Conservation (phyloP, 2,888 invertebrate species). For the Melipona beecheii region DNA sequence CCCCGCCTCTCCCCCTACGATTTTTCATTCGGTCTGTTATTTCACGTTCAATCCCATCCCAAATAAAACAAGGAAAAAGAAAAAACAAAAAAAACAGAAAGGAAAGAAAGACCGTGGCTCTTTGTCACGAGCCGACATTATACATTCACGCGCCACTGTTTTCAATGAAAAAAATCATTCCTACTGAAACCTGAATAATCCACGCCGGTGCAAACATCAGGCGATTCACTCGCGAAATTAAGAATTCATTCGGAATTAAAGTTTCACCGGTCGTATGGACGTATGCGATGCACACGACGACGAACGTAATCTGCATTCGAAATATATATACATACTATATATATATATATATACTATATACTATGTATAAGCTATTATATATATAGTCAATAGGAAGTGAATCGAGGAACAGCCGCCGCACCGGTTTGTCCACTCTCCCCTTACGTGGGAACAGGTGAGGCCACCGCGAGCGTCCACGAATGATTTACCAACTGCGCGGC, state of each 20-base stretch:
- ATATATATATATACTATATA: too few species aligned
- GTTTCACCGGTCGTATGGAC: not conserved
- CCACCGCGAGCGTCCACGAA: not conserved
- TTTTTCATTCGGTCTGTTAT: not conserved
- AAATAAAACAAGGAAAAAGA: too few species aligned
- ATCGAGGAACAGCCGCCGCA: not conserved
- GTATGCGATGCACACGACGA: not conserved
- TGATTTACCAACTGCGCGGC: conserved; percentile 21
- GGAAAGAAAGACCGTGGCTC: not conserved
- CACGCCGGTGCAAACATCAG: not conserved
- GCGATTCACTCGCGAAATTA: not conserved
- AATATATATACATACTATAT: not conserved
- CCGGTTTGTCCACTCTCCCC: not conserved
- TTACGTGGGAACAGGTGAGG: conserved; percentile 11
- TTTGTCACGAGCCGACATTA: not conserved
- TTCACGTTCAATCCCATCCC: not conserved
- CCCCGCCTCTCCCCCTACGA: conserved; percentile 10
- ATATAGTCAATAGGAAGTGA: not conserved
- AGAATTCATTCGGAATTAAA: conserved; percentile 8
- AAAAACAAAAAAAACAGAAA: too few species aligned
- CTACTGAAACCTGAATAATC: not conserved
- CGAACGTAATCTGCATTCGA: conserved; percentile 8
- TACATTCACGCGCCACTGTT: not conserved
- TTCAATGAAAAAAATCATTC: not conserved
- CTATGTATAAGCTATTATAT: too few species aligned